Conservation (phyloP, 2,888 invertebrate genomes). For the Julus scandinavius region DNA sequence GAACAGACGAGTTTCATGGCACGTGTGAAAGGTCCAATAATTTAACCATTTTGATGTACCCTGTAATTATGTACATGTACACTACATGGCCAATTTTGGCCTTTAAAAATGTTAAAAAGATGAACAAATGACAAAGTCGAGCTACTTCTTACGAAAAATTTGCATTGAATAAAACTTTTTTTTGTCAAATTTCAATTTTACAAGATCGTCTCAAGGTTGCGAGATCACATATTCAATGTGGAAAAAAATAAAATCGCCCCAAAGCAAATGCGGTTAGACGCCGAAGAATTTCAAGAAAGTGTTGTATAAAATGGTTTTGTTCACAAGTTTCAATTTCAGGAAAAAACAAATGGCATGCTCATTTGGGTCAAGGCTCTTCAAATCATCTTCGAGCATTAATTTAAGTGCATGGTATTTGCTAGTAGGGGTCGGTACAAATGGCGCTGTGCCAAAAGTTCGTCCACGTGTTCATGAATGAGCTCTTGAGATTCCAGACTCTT, state of each 20-base stretch:
- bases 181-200: neutral
- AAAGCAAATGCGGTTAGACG: neutral
- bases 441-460: neutral
- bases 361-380: neutral
- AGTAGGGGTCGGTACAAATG: neutral
- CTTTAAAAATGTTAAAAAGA: neutral
- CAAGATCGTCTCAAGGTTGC: constrained; percentile 10
- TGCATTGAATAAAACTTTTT: constrained; percentile 1
- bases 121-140: neutral
- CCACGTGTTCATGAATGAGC: neutral
- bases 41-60: neutral
- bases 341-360: neutral
- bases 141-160: neutral
- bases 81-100: neutral
- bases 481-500: neutral
- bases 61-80: neutral
- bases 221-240: neutral
- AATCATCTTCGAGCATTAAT: neutral
- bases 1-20: too few species aligned
- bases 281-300: neutral
- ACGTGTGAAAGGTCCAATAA: neutral
- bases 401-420: neutral
- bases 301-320: neutral
- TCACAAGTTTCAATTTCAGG: neutral
- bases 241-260: neutral